These are phyloP conservation scores for Torymus auratus DNA, from an alignment of 2,888 invertebrate genomes.

Conservation along the genomic window DNA sequence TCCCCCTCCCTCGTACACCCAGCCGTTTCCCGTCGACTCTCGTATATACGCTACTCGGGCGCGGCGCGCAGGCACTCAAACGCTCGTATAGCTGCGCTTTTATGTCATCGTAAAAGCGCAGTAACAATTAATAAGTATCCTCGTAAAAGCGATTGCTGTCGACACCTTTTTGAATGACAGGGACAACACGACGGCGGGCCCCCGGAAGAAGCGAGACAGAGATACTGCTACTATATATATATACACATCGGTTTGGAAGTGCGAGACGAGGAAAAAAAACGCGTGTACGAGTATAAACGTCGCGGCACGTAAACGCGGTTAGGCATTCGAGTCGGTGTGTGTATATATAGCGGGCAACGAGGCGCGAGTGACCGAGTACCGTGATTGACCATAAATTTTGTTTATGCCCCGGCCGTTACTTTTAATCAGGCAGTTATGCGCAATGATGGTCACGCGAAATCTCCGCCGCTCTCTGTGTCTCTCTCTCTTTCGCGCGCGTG, in stretches of 20 bases:
- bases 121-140: conserved; percentile 80
- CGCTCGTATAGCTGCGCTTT: conserved; percentile 76
- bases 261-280: neutral
- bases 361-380: conserved; percentile 11
- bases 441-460: conserved; percentile 54
- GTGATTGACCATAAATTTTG: conserved; percentile 74
- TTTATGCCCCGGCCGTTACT: conserved; percentile 72
- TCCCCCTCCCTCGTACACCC: conserved; percentile 16
- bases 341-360: neutral
- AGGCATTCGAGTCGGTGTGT: neutral
- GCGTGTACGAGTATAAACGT: too few relatives aligned
- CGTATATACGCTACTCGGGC: neutral
- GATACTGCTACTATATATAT: neutral
- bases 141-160: conserved; percentile 80
- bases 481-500: conserved; percentile 2
- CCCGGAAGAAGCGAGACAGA: conserved; percentile 38
- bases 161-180: conserved; percentile 79
- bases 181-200: conserved; percentile 63
- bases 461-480: conserved; percentile 17
- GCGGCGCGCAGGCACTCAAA: conserved; percentile 64
- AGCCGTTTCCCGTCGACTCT: neutral
- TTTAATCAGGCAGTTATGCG: conserved; percentile 74
- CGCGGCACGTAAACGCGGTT: too few relatives aligned
- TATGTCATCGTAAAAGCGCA: conserved; percentile 79
- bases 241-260: neutral